Evolutionary conservation across 2,113 vertebrate species (phyloP), one percentile per base, ranked within the genome.

Genomic region (Tylochromis polylepis): DNA sequence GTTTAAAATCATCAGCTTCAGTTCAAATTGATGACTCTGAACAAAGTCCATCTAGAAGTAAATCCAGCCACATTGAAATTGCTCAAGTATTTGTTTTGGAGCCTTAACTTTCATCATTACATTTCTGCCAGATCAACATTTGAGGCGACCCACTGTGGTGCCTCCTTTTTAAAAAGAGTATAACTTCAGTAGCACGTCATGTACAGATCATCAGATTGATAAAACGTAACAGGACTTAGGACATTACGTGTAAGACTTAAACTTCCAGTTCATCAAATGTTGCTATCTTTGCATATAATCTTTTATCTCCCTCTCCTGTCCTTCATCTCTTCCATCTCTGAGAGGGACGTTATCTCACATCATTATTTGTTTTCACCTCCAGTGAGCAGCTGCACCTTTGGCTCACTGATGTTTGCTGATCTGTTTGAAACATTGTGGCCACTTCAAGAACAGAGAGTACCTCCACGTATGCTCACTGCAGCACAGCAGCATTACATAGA

Each of bases 91-190:
- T 46, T 38, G 2, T 65, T 38, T 65, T 38, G 34, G 60, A 65
- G 12, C 34, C 34, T 65, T 65, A 11, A 38, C 11, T 65, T 65
- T 0, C n/a, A 65, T 65, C 11, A 22, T 38, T 38, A 65, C 34
- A 65, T 38, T 65, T 65, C 36, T 67, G 20, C 20, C 62, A 22
- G 62, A 22, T 41, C 34, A 22, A 41, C 36, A 0, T 65, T 65
- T 41, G 36, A 41, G 11, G 1, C 20, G 0, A 67, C 62, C 36
- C 0, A 4, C 62, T 41, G 34, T 67, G 11, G 62, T 0, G 34
- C 34, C 62, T 41, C 2, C 34, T 22, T 14, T 38, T 22, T 22
- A 3, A 67, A 38, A 1, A 72, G 22, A 27, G 0, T 8, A 4
- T 72, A 72, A 49, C 1, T 18, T 72, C 41, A 49, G 41, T 22